Base-by-base conservation (phyloP, 2,113 vertebrate genomes). In the Synodontis membranacea region DNA sequence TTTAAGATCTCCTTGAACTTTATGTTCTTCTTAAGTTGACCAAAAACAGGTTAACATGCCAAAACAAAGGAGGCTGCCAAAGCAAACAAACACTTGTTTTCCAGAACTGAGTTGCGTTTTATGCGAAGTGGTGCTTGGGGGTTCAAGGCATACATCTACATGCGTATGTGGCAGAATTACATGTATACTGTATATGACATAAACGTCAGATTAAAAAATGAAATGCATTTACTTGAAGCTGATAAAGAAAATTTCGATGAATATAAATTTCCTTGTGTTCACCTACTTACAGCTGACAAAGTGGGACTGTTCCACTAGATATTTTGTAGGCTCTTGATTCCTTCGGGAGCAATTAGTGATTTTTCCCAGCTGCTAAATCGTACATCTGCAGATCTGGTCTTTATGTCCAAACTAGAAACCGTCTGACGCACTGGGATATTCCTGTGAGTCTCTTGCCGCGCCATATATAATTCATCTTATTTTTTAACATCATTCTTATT, bases 331-430 rank as follows among this genome's bases (percentile, higher is more conserved):
- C 79, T 79, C 87, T 89, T 89, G 89, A 68, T 93, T 94, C 93
- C 92, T 92, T 91, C 89, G 92, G 85, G 81, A 88, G 83, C 52
- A 54, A 88, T 87, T 83, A 72, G 78, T 92, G 88, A 94, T 91
- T 88, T 91, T 86, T 91, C 87, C 88, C 93, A 95, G 94, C 93
- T 95, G 94, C 89, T 75, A 79, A 79, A 72, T 48, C 91, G 81
- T 87, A 91, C 94, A 94, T 93, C 94, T 93, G 93, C 91, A 92
- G 89, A 92, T 90, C 86, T 92, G 91, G 80, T 88, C 87, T 92
- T 94, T 92, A 46, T 58, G 50, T 81, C 28, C 52, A 44, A 52
- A 21, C 5, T 28, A 34, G 11, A 37, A 56, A 23, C 64, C 81
- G 58, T 14, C 8, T 3, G 56, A 68, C n/a, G 48, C 37, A 23